Percentiles rank a stretch among this genome's conserved stretches.
These are phyloP conservation scores for Bufotes viridis DNA, from an alignment of 2,797 vertebrate species.

Conservation along the genomic window DNA sequence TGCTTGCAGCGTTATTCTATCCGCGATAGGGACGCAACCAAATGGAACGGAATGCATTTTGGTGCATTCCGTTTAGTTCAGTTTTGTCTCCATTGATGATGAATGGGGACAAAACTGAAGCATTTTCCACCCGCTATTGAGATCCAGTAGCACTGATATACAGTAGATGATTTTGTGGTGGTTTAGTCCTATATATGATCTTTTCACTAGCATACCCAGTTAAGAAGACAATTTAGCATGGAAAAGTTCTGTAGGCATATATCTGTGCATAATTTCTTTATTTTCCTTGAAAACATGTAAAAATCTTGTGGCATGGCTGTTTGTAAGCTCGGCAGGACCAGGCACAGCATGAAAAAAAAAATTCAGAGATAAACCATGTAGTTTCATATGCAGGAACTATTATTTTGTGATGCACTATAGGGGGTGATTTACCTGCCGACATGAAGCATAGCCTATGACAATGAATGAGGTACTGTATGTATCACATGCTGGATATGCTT, in stretches of 20 bases:
- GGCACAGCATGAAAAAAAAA: conserved; percentile 2
- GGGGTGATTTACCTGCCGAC: conserved; percentile 9
- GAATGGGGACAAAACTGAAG: too few species aligned
- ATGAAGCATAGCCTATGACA: conserved; percentile 35
- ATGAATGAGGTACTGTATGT: conserved; percentile 25
- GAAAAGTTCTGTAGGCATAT: neutral
- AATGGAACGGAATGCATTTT: too few species aligned
- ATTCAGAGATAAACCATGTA: neutral
- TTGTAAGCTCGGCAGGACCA: neutral
- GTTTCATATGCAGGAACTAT: neutral
- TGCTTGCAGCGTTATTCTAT: too few species aligned
- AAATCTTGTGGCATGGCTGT: neutral
- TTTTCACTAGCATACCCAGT: neutral
- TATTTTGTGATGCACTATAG: conserved; percentile 1
- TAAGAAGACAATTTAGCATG: neutral
- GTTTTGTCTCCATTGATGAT: too few species aligned
- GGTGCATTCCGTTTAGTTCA: too few species aligned
- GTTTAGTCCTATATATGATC: neutral
- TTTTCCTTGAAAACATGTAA: neutral
- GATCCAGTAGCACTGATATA: neutral
- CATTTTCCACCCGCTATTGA: too few species aligned
- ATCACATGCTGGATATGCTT: conserved; percentile 55
- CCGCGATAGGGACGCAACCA: too few species aligned
- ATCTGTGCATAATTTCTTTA: neutral
- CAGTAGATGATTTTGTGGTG: neutral